phyloP scores from a whole-genome alignment of 2,888 invertebrate genomes.

The Patella ulyssiponensis region DNA sequence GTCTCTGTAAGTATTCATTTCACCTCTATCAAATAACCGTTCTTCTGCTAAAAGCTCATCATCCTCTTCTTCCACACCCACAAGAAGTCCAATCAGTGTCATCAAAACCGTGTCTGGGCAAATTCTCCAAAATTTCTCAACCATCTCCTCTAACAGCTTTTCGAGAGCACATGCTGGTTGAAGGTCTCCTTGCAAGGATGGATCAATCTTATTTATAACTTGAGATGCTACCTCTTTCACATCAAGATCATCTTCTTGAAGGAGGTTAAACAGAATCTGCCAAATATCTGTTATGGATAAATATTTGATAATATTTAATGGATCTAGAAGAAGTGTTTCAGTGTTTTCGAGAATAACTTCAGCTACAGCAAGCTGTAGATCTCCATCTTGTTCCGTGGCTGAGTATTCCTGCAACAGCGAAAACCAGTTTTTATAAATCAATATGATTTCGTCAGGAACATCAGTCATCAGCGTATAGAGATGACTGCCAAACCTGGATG shows the following conservation, averaged over 20 bases:
- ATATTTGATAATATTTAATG: constrained; percentile 9
- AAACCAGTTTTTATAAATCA: constrained; percentile 28
- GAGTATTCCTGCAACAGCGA: constrained; percentile 36
- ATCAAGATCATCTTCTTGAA: constrained; percentile 63
- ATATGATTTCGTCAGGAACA: too few species aligned
- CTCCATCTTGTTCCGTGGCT: constrained; percentile 40
- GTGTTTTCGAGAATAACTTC: constrained; percentile 44
- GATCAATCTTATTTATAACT: constrained; percentile 26
- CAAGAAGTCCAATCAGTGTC: constrained; percentile 35
- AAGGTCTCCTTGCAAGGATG: constrained; percentile 20
- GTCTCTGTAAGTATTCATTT: constrained; percentile 68
- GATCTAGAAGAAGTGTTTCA: constrained; percentile 36
- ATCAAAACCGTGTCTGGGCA: constrained; percentile 27
- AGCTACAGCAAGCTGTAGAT: constrained; percentile 52
- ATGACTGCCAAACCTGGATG: background rate
- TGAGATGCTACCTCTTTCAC: constrained; percentile 55
- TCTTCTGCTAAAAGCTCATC: constrained; percentile 49
- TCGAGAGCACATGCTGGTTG: constrained; percentile 43
- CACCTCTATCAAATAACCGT: constrained; percentile 68
- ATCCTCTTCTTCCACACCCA: constrained; percentile 20
- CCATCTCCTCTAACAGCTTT: constrained; percentile 30
- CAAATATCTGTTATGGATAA: constrained; percentile 41
- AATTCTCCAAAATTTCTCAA: constrained; percentile 28
- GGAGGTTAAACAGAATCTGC: constrained; percentile 50
- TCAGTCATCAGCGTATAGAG: constrained; percentile 15